Evolutionary conservation across 2,113 vertebrate genomes (phyloP).

Genomic region (Hoplias malabaricus): DNA sequence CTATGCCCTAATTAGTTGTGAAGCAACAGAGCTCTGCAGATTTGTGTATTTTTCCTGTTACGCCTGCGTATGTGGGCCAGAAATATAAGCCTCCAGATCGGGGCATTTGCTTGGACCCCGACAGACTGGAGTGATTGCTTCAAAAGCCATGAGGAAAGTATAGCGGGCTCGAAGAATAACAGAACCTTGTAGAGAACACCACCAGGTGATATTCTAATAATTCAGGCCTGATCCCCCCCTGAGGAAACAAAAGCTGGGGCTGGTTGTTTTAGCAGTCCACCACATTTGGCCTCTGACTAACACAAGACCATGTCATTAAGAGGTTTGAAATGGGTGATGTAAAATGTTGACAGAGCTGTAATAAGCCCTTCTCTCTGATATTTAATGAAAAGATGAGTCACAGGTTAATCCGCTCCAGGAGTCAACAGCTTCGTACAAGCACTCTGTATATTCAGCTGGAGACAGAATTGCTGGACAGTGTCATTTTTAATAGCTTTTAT

Average conservation of each 20-base stretch:
- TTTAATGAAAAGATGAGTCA: neutral
- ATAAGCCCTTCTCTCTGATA: neutral
- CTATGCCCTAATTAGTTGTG: slow-evolving; percentile 55
- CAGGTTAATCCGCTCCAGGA: neutral
- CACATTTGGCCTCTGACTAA: slow-evolving; percentile 9
- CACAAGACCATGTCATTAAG: neutral
- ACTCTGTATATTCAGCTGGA: neutral
- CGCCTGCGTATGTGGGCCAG: slow-evolving; percentile 47
- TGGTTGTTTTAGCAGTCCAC: slow-evolving; percentile 1
- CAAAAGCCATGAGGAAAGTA: slow-evolving; percentile 21
- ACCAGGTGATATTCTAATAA: slow-evolving; percentile 20
- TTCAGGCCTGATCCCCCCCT: neutral
- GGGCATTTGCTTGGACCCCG: slow-evolving; percentile 45
- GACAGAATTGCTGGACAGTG: neutral
- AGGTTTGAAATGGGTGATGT: slow-evolving; percentile 3
- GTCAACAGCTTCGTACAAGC: neutral
- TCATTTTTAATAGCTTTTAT: no score
- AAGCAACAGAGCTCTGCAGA: slow-evolving; percentile 27
- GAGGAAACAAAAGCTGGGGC: slow-evolving; percentile 29
- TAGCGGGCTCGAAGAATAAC: slow-evolving; percentile 39
- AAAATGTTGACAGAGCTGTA: slow-evolving; percentile 40
- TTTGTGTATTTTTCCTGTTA: slow-evolving; percentile 48
- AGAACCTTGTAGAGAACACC: slow-evolving; percentile 33
- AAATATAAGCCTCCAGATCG: slow-evolving; percentile 48
- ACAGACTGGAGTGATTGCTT: slow-evolving; percentile 49